A percentile compares a stretch with the other conserved stretches of the same genome.
phyloP scores from a whole-genome alignment of 2,797 vertebrate genomes.

The Sebastes alutus region DNA sequence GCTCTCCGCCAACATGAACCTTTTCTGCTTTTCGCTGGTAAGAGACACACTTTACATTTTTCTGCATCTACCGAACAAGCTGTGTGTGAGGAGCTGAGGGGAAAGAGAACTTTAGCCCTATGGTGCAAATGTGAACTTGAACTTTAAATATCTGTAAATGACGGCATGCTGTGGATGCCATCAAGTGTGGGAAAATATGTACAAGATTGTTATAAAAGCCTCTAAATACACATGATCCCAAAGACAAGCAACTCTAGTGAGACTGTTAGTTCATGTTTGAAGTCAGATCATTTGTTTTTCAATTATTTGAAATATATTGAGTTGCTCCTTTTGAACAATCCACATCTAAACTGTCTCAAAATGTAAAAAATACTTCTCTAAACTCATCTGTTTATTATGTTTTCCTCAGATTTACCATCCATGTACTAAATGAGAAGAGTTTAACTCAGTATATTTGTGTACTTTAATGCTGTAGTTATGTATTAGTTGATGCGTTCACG shows the following conservation, averaged over 20 bases:
- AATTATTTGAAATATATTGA: not conserved
- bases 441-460: not conserved
- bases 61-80: not conserved
- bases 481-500: not conserved
- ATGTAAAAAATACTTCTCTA: not conserved
- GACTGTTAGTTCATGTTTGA: not conserved
- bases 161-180: not conserved
- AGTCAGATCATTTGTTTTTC: not conserved
- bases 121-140: not conserved
- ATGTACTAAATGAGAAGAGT: not conserved
- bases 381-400: not conserved
- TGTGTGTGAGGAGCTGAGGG: not conserved
- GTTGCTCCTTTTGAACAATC: not conserved
- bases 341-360: not conserved
- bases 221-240: not conserved
- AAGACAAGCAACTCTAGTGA: not conserved
- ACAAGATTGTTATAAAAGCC: not conserved
- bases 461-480: not conserved
- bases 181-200: not conserved
- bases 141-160: not conserved
- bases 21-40: slow-evolving; percentile 98
- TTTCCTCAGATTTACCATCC: not conserved
- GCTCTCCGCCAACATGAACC: slow-evolving; percentile 85
- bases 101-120: not conserved
- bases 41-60: slow-evolving; percentile 60